These are phyloP conservation scores for Pangasius djambal DNA, from an alignment of 2,797 vertebrate species.

Conservation along the genomic window DNA sequence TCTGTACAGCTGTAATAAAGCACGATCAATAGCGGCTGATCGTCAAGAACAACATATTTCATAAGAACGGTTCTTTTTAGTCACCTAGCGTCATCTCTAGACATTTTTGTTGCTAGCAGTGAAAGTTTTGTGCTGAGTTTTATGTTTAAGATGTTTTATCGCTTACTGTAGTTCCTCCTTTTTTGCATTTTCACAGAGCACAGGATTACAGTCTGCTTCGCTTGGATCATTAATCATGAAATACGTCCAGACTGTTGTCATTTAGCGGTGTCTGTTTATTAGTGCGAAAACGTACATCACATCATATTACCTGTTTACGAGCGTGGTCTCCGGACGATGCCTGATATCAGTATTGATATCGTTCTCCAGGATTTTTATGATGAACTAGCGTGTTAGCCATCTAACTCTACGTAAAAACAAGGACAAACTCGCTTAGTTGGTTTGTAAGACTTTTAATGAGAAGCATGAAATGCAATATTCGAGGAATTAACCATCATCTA, in stretches of 20 bases:
- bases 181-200: not conserved
- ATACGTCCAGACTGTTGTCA: not conserved
- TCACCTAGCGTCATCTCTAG: not conserved
- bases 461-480: not conserved
- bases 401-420: not conserved
- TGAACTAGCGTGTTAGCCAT: not conserved
- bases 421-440: not conserved
- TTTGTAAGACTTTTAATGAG: not conserved
- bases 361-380: not conserved
- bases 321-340: not conserved
- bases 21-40: not conserved
- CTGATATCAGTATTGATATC: not conserved
- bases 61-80: not conserved
- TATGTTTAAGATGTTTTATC: not conserved
- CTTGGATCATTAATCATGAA: not conserved
- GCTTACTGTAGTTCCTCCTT: not conserved
- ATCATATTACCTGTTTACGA: not conserved
- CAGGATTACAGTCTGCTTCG: not conserved
- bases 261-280: not conserved
- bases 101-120: not conserved
- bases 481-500: not conserved
- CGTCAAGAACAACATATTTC: not conserved
- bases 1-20: not conserved
- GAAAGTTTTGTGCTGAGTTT: not conserved
- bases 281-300: not conserved